Evolutionary conservation across 2,888 invertebrate species (phyloP).

Genomic region (Zhuqinia jingwanae): DNA sequence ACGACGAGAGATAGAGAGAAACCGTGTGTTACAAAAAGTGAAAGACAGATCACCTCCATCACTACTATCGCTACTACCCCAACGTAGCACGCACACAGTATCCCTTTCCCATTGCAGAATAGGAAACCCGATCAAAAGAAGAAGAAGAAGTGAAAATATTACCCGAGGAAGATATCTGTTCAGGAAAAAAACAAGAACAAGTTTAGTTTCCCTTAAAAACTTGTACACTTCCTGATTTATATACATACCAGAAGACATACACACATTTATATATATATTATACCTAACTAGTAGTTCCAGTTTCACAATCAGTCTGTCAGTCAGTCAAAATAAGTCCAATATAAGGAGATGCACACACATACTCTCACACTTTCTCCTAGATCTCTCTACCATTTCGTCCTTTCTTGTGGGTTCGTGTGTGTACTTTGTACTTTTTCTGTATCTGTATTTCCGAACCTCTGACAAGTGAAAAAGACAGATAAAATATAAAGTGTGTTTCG

Average conservation of each 20-base stretch:
- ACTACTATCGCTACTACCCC: background rate
- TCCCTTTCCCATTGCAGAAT: background rate
- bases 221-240: background rate
- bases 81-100: too few relatives aligned
- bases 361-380: background rate
- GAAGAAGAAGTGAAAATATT: background rate
- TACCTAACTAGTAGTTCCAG: too few relatives aligned
- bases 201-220: background rate
- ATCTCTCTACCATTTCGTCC: background rate
- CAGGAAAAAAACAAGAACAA: slow-evolving; percentile 18
- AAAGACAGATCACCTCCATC: slow-evolving; percentile 63
- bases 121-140: background rate
- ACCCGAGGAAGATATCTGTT: slow-evolving; percentile 1
- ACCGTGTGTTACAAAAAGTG: slow-evolving; percentile 29
- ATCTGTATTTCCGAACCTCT: slow-evolving; percentile 34
- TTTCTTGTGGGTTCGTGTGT: too few relatives aligned
- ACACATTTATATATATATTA: background rate
- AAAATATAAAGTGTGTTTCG: slow-evolving; percentile 59
- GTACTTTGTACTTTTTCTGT: slow-evolving; percentile 11
- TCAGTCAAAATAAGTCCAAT: slow-evolving; percentile 35
- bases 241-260: background rate
- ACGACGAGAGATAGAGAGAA: slow-evolving; percentile 31
- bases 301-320: slow-evolving; percentile 31
- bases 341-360: background rate
- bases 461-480: slow-evolving; percentile 57